Base-by-base conservation (phyloP, 2,113 vertebrate genomes). In the Triplophysa siluroides region DNA sequence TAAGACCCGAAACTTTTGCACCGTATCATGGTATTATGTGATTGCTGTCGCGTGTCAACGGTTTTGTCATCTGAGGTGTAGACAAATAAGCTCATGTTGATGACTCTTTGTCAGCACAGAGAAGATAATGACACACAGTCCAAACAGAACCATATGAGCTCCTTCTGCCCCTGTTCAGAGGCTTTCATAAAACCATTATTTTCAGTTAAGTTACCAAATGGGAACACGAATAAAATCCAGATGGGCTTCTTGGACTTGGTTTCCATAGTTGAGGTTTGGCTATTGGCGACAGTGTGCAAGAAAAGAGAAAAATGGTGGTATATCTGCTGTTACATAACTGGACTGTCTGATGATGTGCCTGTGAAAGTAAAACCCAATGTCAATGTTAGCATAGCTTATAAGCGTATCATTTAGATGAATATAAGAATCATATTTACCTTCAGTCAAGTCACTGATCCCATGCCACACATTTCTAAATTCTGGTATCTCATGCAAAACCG, bases 191-290 rank as follows among this genome's bases (percentile, higher is more conserved):
- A 85, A 83, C 69, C 43, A 84, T 86, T 83, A 81, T 84, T 81
- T 81, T 84, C 63, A 80, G 81, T 85, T 87, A 88, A 88, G 82
- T 86, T 79, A 84, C 83, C 52, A 41, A 85, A 78, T 78, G 79
- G 79, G 80, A 82, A 47, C 33, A 52, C 8, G 80, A 90, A 92
- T 89, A 33, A 85, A 87, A 86, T 67, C 84, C 90, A 92, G 88
- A 93, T 90, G 92, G 72, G 50, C 72, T 50, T 81, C 24, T 69
- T 81, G 90, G 86, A 82, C 81, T 83, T 23, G 8, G 16, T 24
- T 68, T 60, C 65, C 74, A 81, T 68, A 74, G 14, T 21, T 60
- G 41, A 73, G 47, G 23, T 83, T 66, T 80, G 65, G 82, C 41
- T 67, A 52, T 71, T n/a, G 0, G 24, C 21, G 72, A 54, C 41